A percentile compares a stretch with the other conserved stretches of the same genome.
Conservation (phyloP, 2,888 invertebrate genomes). For the Nomada hirtipes region DNA sequence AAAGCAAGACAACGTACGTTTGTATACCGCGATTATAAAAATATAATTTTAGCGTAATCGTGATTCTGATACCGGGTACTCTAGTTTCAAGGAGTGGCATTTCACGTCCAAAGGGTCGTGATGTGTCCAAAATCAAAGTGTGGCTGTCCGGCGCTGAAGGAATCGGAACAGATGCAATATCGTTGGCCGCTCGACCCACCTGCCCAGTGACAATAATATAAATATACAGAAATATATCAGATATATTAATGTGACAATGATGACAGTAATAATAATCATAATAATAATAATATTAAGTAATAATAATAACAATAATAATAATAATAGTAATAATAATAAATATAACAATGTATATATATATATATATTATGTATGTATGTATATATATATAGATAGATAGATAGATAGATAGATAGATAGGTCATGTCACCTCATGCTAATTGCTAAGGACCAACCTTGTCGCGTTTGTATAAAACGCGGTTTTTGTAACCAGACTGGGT, state of each 20-base stretch:
- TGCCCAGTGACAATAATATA: slow-evolving; percentile 76
- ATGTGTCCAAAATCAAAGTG: slow-evolving; percentile 66
- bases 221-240: slow-evolving; percentile 69
- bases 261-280: slow-evolving; percentile 68
- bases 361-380: slow-evolving; percentile 57
- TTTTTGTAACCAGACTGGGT: slow-evolving; percentile 84
- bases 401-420: slow-evolving; percentile 78
- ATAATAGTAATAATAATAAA: slow-evolving; percentile 65
- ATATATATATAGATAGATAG: slow-evolving; percentile 27
- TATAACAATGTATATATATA: slow-evolving; percentile 62
- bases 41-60: slow-evolving; percentile 58
- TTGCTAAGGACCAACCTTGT: slow-evolving; percentile 85
- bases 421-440: slow-evolving; percentile 84
- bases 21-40: slow-evolving; percentile 38
- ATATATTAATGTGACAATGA: slow-evolving; percentile 68
- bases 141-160: slow-evolving; percentile 55
- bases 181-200: slow-evolving; percentile 79
- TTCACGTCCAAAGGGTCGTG: slow-evolving; percentile 64
- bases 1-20: slow-evolving; percentile 26
- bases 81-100: slow-evolving; percentile 60
- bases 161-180: slow-evolving; percentile 65
- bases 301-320: slow-evolving; percentile 71
- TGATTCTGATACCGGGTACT: slow-evolving; percentile 62
- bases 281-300: slow-evolving; percentile 65
- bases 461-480: slow-evolving; percentile 84